phyloP scores from a whole-genome alignment of 2,113 vertebrate species.

The Psittacara wagleri region DNA sequence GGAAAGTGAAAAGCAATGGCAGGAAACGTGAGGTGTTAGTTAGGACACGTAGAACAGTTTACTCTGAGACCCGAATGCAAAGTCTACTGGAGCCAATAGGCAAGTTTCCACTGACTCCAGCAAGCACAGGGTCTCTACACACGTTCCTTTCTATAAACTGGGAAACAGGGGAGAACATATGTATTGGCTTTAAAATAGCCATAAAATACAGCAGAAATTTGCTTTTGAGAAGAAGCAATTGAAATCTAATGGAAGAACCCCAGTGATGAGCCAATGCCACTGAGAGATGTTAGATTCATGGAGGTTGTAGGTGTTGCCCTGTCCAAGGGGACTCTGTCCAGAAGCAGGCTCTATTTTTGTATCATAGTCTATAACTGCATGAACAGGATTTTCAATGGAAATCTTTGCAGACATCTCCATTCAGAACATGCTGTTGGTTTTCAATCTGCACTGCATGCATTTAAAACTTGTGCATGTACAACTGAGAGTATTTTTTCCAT shows the following conservation, averaged over 20 bases:
- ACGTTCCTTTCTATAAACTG: neutral
- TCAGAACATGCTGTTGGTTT: neutral
- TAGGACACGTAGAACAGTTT: neutral
- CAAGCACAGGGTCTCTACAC: neutral
- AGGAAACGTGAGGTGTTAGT: neutral
- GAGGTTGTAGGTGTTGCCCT: neutral
- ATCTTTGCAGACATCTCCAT: neutral
- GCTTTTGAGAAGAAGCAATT: neutral
- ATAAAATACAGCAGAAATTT: neutral
- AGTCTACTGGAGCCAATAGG: neutral
- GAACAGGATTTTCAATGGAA: neutral
- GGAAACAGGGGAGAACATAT: fast-evolving
- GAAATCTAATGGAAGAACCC: neutral
- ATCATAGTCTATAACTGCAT: neutral
- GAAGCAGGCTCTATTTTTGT: neutral
- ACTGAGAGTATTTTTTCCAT: neutral
- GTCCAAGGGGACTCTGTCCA: neutral
- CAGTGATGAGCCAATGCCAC: neutral
- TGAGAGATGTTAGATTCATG: neutral
- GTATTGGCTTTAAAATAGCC: neutral
- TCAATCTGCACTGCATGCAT: neutral
- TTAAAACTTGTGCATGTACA: neutral
- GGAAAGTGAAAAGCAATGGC: neutral
- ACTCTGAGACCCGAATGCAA: neutral
- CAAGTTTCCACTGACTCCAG: neutral